Conservation (phyloP, 2,113 vertebrate species). For the Muntiacus muntjak region DNA sequence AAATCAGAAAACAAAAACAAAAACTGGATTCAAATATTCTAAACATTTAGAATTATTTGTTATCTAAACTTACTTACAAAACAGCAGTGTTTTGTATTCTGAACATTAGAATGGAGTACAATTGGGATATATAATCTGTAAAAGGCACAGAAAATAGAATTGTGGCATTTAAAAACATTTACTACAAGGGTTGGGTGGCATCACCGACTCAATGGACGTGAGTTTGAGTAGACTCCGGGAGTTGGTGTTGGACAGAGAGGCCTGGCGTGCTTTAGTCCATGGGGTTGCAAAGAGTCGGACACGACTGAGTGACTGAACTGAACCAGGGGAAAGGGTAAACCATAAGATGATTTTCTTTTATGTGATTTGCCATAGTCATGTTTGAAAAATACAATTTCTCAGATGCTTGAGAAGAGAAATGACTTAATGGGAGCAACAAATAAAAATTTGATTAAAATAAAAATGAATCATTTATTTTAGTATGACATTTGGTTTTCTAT, state of each 20-base stretch:
- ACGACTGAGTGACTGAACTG: background rate
- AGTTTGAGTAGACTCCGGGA: background rate
- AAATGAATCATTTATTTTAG: slow-evolving; percentile 63
- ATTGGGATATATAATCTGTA: background rate
- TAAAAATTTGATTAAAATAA: slow-evolving; percentile 66
- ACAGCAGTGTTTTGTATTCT: background rate
- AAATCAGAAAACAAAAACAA: background rate
- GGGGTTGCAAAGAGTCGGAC: background rate
- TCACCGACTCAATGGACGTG: background rate
- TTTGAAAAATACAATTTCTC: slow-evolving; percentile 44
- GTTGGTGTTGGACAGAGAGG: background rate
- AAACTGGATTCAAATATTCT: background rate
- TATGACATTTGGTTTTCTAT: slow-evolving; percentile 47
- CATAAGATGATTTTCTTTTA: background rate
- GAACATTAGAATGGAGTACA: background rate
- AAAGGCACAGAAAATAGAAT: slow-evolving; percentile 5
- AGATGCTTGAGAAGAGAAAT: slow-evolving; percentile 53
- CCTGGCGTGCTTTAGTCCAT: background rate
- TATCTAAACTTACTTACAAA: background rate
- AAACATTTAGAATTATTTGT: slow-evolving; percentile 1
- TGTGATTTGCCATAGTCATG: background rate
- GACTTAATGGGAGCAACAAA: slow-evolving; percentile 62
- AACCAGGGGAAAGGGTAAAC: background rate
- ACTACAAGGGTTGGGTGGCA: background rate
- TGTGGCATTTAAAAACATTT: slow-evolving; percentile 18